phyloP scores from a whole-genome alignment of 2,797 vertebrate species.

The Labeo calbasu region DNA sequence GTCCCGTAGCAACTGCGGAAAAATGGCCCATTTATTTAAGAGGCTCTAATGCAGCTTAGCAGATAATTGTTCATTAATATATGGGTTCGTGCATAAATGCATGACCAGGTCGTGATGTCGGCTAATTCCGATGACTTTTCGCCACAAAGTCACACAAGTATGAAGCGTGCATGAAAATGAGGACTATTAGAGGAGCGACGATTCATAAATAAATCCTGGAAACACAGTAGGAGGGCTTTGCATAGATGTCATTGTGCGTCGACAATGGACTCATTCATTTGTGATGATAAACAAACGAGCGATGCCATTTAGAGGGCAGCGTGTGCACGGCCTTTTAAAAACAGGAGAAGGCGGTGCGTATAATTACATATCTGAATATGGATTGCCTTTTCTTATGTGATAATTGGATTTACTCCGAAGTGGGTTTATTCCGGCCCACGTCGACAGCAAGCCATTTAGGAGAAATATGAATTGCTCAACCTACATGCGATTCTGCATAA shows the following conservation, averaged over 20 bases:
- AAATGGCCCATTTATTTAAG: conserved; percentile 55
- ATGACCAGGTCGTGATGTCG: conserved; percentile 60
- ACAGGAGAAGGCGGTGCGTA: not conserved
- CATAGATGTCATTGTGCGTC: not conserved
- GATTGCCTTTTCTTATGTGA: conserved; percentile 43
- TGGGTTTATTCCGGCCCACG: conserved; percentile 11
- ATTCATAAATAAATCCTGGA: conserved; percentile 52
- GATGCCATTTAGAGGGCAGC: conserved; percentile 18
- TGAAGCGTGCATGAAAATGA: conserved; percentile 39
- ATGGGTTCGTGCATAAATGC: conserved; percentile 63
- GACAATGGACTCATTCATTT: conserved; percentile 23
- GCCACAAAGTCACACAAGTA: conserved; percentile 52
- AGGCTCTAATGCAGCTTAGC: conserved; percentile 46
- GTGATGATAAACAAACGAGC: conserved; percentile 23
- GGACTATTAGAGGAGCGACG: conserved; percentile 40
- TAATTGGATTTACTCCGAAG: conserved; percentile 50
- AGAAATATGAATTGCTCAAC: conserved; percentile 42
- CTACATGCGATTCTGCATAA: conserved; percentile 27
- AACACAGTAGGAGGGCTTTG: conserved; percentile 49
- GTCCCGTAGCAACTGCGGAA: conserved; percentile 46
- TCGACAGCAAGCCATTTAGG: conserved; percentile 11
- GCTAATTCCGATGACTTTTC: conserved; percentile 62
- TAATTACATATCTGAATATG: conserved; percentile 46
- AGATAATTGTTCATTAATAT: conserved; percentile 64
- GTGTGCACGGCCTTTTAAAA: conserved; percentile 25